Base-by-base conservation (phyloP, 2,888 invertebrate genomes). In the Pediacus dermestoides region DNA sequence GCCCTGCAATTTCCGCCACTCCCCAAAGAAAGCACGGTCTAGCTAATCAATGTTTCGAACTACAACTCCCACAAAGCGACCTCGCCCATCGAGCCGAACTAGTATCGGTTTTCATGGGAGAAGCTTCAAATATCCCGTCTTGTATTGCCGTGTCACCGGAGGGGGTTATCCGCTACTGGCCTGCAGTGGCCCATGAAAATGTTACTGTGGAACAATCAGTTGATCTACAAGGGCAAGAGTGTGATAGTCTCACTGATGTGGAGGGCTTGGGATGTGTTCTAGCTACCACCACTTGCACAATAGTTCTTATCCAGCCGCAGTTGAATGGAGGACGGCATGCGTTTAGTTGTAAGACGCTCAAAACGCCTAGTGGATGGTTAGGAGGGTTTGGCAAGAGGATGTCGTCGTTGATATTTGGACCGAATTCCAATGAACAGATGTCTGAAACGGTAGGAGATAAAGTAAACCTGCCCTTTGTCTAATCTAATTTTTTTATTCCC, bases 131-230 rank as follows among this genome's bases (percentile, higher is more conserved):
- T 64, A 77, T 58, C 10, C 88, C 91, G 4, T 84, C 89, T 1
- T 91, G 91, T 58, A 80, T 95, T 53, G 92, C 93, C 9, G 90
- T 92, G 1, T 93, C 94, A 0, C 93, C 94, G 1, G 94, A 94
- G 63, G 95, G 94, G 8, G 80, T 85, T 32, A 84, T 92, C 1
- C 80, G 94, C 1, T 94, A 86, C 69, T 96, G 95, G 95, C 80
- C 88, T 0, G 88, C 86, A 2, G 81, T 94, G 21, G 86, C 87
- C 0, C 89, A 93, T 54, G 92, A 92, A 62, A 85, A 85, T 0
- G 82, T 85, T 1, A 90, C 86, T 7, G 78, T 85, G 8, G 94
- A 95, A 64, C 81, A 85, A 26, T 83, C 81, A 38, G 85, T 88
- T 2, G 92, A 93, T 61, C 72, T 95, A 16, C 88, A 89, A 15